These are phyloP conservation scores for Ischnus inquisitorius DNA, from an alignment of 2,888 invertebrate genomes.

Conservation along the genomic window DNA sequence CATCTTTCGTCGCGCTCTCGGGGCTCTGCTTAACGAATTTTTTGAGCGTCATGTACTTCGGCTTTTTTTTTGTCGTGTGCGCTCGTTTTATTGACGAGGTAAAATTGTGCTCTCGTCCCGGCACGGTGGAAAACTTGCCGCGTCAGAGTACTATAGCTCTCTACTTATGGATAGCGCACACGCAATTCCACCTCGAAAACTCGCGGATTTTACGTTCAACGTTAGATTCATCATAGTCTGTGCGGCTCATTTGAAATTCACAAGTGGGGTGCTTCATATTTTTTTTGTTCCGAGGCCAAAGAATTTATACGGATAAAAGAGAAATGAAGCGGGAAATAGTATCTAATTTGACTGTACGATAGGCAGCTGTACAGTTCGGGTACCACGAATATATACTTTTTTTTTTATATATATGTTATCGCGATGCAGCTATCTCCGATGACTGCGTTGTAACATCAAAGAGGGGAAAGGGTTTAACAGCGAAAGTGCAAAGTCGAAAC, in stretches of 20 bases:
- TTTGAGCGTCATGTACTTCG: conserved; percentile 52
- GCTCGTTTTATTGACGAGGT: conserved; percentile 7
- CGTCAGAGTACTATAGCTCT: conserved; percentile 8
- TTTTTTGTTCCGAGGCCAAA: conserved; percentile 60
- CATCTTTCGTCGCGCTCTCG: conserved; percentile 68
- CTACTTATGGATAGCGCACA: conserved; percentile 9
- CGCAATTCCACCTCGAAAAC: conserved; percentile 22
- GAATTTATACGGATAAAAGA: conserved; percentile 46
- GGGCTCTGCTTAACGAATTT: conserved; percentile 75
- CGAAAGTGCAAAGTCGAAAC: conserved; percentile 9
- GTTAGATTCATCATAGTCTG: conserved; percentile 4
- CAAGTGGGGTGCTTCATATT: conserved; percentile 59
- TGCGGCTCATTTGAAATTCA: conserved; percentile 42
- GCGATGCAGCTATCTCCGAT: background rate
- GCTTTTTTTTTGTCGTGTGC: conserved; percentile 49
- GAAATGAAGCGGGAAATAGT: conserved; percentile 3
- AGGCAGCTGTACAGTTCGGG: conserved; percentile 14
- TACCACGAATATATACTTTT: conserved; percentile 18
- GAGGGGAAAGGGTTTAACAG: conserved; percentile 9
- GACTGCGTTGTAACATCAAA: background rate
- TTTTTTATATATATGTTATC: conserved; percentile 28
- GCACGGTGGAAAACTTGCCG: no score
- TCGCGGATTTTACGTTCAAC: conserved; percentile 21
- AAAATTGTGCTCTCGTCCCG: background rate
- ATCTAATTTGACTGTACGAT: conserved; percentile 34